Evolutionary conservation across 2,888 invertebrate genomes (phyloP), one percentile per base, ranked within the genome.

Genomic region (Vesta saturnalis): DNA sequence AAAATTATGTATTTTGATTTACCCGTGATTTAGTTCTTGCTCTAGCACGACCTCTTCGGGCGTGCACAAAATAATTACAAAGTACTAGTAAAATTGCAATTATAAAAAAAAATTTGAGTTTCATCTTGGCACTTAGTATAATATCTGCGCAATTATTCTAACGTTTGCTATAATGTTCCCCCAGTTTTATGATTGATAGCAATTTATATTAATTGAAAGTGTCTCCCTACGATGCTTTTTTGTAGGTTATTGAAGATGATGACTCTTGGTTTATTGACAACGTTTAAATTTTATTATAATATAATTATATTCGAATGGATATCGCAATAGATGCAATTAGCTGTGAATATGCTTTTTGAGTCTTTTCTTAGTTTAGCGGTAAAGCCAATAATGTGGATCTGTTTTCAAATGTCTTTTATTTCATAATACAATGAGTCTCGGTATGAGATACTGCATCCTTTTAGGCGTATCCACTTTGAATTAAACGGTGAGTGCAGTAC

Each of bases 21-120:
- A n/a, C n/a, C n/a, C n/a, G 90, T 0, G 93, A 94, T 80, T 92
- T 93, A 59, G 91, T 91, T 77, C 92, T 89, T 74, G 91, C 87
- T 77, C 93, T 87, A 30, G 88, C 86, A 68, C 94, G 87, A 8
- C 91, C 93, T 77, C 94, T 88, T 55, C 94, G 86, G 1, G 88
- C 90, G 14, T 78, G 73, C 1, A 70, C 77, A 60, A 76, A 46
- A 22, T 71, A n/a, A n/a, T n/a, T n/a, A n/a, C n/a, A n/a, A 15
- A 74, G 52, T 46, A 73, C 49, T 6, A 75, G 15, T 57, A 64
- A 63, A 35, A 70, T 47, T 18, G 69, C 65, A 69, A 59, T 71
- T 73, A 62, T 74, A 52, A 70, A 76, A 64, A 61, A 72, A 74
- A 35, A 77, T 56, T 64, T 66, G 47, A 74, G 69, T 75, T 76